Evolutionary conservation across 2,888 invertebrate genomes (phyloP).

Genomic region (Drosophila mercatorum): DNA sequence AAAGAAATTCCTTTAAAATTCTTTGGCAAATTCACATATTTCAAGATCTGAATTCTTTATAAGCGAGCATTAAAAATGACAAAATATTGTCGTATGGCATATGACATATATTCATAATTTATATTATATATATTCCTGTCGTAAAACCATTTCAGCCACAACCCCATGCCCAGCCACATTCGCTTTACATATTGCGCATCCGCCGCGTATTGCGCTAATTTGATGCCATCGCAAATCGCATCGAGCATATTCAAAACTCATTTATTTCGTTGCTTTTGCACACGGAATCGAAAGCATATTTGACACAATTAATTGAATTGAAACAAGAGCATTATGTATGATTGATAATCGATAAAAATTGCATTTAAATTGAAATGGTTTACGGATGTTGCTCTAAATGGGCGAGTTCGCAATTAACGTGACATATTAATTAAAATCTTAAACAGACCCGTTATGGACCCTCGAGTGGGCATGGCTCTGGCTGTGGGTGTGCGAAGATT

Average conservation of each 20-base stretch:
- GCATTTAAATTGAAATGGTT: slow-evolving; percentile 16
- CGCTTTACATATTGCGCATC: not conserved
- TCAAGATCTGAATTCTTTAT: not conserved
- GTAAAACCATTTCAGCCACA: not conserved
- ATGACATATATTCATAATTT: not conserved
- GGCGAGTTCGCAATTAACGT: slow-evolving; percentile 51
- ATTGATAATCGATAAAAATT: slow-evolving; percentile 17
- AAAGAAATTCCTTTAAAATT: not conserved
- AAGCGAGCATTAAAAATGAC: not conserved
- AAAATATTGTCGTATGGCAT: not conserved
- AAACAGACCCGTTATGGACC: slow-evolving; percentile 36
- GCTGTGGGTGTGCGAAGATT: slow-evolving; percentile 42
- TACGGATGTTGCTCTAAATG: slow-evolving; percentile 10
- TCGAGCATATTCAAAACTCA: slow-evolving; percentile 9
- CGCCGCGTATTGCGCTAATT: slow-evolving; percentile 8
- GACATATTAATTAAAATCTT: slow-evolving; percentile 67
- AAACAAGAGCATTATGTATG: slow-evolving; percentile 14
- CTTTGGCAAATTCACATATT: not conserved
- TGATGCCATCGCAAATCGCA: slow-evolving; percentile 1
- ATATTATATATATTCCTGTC: not conserved
- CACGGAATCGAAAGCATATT: slow-evolving; percentile 15
- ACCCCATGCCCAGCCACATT: not conserved
- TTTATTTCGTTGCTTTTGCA: not conserved
- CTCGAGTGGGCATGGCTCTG: not conserved
- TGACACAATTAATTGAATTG: slow-evolving; percentile 6